Evolutionary conservation across 1,140 invertebrate genomes (phyloP).

Genomic region (Drosophila nannoptera): DNA sequence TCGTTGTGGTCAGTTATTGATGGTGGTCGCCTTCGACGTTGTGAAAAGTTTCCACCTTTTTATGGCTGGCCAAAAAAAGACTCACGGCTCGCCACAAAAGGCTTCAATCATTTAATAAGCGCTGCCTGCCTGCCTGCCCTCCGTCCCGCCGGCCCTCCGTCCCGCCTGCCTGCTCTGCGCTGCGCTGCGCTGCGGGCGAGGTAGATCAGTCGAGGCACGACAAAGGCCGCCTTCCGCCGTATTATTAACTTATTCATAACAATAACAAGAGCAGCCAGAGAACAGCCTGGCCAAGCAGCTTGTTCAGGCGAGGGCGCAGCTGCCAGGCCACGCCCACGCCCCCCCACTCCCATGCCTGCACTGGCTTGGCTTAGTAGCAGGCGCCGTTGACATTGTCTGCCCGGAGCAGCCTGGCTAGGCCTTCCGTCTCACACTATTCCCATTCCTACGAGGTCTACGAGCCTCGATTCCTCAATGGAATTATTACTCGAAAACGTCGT

Average conservation of each 20-base stretch:
- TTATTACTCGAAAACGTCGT: too few relatives aligned
- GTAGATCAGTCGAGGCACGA: constrained; percentile 55
- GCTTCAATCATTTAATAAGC: constrained; percentile 75
- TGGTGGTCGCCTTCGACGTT: constrained; percentile 61
- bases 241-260: constrained; percentile 79
- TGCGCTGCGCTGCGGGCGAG: constrained; percentile 13
- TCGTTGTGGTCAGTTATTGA: constrained; percentile 67
- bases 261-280: constrained; percentile 42
- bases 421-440: too few relatives aligned
- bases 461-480: too few relatives aligned
- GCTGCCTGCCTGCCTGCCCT: constrained; percentile 37
- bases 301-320: neutral
- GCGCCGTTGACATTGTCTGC: constrained; percentile 3
- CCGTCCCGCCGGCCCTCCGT: neutral
- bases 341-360: neutral
- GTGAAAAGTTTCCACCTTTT: constrained; percentile 63
- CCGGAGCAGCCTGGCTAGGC: too few relatives aligned
- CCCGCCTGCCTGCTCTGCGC: constrained; percentile 6
- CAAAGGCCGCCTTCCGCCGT: constrained; percentile 78
- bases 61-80: constrained; percentile 43
- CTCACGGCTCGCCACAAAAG: constrained; percentile 39
- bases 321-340: constrained; percentile 4
- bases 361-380: neutral
- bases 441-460: too few relatives aligned
- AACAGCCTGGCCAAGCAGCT: neutral